Base-by-base conservation (phyloP, 2,888 invertebrate species). In the Anthophora plumipes region DNA sequence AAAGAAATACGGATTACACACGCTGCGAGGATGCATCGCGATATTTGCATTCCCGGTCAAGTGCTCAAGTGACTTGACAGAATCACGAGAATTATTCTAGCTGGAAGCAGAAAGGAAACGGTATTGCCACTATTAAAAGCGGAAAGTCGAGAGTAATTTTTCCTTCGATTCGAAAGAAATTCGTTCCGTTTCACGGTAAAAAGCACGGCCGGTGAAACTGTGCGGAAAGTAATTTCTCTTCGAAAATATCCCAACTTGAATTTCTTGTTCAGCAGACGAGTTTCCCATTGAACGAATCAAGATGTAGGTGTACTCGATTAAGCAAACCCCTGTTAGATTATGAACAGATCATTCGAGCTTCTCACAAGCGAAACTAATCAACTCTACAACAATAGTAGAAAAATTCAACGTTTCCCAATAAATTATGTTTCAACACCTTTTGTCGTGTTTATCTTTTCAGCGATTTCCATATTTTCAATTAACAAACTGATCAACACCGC, bases 41-140 rank as follows among this genome's bases (percentile, higher is more conserved):
- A 55, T 55, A 75, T 72, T 79, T 64, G 75, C 63, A 59, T 78
- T 63, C 63, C 48, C 68, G 75, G 78, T 77, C 73, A 77, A 77
- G 67, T 75, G 8, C 20, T 63, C 25, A 50, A 17, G 46, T 20
- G 59, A n/a, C n/a, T 43, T 11, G 41, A 48, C 41, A 12, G 50
- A 37, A n/a, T n/a, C 41, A 48, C 11, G 43, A 20, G 57, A 63
- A 72, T 41, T 37, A 52, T 72, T 43, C 60, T n/a, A 39, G 1
- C n/a, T 31, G 31, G 31, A 31, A 31, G 14, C 12, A 22, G 50
- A 39, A 8, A 50, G 59, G 57, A 31, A 25, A 25, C 57, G 57
- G 43, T 20, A 2, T 17, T 20, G 20, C 55, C 8, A 52, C 46
- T 60, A 66, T 59, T 66, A 59, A 77, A 68, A 67, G n/a, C 46